These are phyloP conservation scores for Diprion similis DNA, from an alignment of 1,140 invertebrate species.

Conservation along the genomic window DNA sequence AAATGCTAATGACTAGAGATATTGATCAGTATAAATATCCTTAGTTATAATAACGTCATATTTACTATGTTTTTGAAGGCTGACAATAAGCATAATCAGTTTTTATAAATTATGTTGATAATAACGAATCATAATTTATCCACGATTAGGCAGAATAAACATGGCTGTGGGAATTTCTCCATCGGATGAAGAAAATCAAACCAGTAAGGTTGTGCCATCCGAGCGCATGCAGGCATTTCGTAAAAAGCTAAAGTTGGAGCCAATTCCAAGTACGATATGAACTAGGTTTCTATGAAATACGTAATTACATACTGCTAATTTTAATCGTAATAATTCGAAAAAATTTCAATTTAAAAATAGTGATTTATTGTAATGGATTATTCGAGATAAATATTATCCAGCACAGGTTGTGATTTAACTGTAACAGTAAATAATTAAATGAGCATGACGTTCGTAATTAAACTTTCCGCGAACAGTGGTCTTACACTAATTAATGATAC, in stretches of 20 bases:
- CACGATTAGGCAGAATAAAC: background rate
- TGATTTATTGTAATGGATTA: conserved; percentile 6
- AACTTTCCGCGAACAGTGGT: background rate
- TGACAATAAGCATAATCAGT: too few species aligned
- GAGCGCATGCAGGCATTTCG: conserved; percentile 45
- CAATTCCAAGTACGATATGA: conserved; percentile 35
- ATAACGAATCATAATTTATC: too few species aligned
- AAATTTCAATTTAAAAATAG: conserved; percentile 12
- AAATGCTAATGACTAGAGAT: too few species aligned
- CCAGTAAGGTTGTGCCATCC: conserved; percentile 20
- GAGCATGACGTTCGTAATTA: background rate
- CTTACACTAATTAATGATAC: background rate
- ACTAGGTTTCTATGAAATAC: background rate
- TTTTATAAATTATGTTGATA: too few species aligned
- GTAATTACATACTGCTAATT: background rate
- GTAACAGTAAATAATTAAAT: background rate
- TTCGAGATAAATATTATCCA: background rate
- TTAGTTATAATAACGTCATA: too few species aligned
- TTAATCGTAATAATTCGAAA: background rate
- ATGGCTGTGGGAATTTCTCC: background rate
- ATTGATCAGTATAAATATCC: too few species aligned
- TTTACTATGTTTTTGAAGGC: too few species aligned
- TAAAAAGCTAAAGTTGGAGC: conserved; percentile 42
- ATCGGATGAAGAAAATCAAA: background rate
- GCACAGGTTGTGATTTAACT: background rate